Evolutionary conservation across 2,113 vertebrate species (phyloP).

Genomic region (Pseudolaguvia tuberculata): DNA sequence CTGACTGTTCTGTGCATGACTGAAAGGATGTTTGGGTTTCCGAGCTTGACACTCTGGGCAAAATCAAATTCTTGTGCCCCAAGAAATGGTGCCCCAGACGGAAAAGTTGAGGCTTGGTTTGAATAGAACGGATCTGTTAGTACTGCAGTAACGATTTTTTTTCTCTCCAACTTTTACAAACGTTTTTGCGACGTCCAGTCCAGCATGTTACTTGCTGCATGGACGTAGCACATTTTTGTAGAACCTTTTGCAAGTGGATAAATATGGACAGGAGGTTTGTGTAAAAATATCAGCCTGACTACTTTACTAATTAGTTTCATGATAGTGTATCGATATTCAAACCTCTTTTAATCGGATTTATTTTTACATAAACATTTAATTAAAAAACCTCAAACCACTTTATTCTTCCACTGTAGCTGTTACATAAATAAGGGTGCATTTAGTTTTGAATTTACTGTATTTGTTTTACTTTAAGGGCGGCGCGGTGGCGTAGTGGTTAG

Average conservation of each 20-base stretch:
- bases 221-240: not conserved
- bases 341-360: no score
- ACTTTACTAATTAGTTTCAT: no score
- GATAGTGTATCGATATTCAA: no score
- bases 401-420: no score
- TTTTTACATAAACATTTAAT: no score
- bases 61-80: slow-evolving; percentile 7
- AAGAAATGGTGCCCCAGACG: slow-evolving; percentile 1
- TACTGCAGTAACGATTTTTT: no score
- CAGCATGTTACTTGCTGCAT: not conserved
- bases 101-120: not conserved
- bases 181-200: not conserved
- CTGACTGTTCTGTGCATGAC: slow-evolving; percentile 1
- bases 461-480: no score
- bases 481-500: no score
- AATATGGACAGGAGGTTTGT: not conserved
- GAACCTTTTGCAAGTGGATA: not conserved
- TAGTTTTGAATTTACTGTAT: no score
- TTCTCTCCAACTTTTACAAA: not conserved
- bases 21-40: slow-evolving; percentile 23
- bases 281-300: no score
- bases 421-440: no score
- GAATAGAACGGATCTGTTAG: not conserved
- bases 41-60: not conserved
- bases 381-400: no score